phyloP scores from a whole-genome alignment of 2,797 vertebrate species.

The Gallinago stenura region DNA sequence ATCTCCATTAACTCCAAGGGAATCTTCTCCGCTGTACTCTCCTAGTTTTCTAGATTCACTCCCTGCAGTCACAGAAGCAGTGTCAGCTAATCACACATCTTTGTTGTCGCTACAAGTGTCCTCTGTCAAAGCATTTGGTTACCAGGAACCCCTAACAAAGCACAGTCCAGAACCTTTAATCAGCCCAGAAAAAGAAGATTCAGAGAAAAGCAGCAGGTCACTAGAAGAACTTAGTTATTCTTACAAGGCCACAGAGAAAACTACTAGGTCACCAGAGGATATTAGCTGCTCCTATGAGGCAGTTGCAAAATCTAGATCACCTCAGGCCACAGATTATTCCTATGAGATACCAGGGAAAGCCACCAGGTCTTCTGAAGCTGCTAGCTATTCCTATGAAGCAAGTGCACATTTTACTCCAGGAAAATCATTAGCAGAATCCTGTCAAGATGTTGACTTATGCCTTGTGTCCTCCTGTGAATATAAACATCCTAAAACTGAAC shows the following conservation, averaged over 20 bases:
- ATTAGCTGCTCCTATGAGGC: slow-evolving; percentile 66
- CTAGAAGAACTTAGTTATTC: slow-evolving; percentile 75
- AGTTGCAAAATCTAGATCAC: slow-evolving; percentile 48
- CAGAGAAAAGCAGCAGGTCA: slow-evolving; percentile 63
- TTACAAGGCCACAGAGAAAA: slow-evolving; percentile 65
- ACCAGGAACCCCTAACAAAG: slow-evolving; percentile 74
- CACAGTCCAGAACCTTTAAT: slow-evolving; percentile 72
- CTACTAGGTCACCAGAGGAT: slow-evolving; percentile 63
- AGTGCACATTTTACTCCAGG: slow-evolving; percentile 68
- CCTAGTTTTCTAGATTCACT: slow-evolving; percentile 79
- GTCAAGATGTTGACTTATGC: slow-evolving; percentile 93
- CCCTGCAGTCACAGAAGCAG: slow-evolving; percentile 51
- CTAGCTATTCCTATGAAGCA: slow-evolving; percentile 71
- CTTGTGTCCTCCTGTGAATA: slow-evolving; percentile 94
- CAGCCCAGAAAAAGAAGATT: slow-evolving; percentile 79
- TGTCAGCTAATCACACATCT: slow-evolving; percentile 23
- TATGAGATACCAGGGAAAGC: slow-evolving; percentile 72
- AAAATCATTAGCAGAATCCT: slow-evolving; percentile 79
- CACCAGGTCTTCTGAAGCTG: slow-evolving; percentile 55
- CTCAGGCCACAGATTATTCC: slow-evolving; percentile 68
- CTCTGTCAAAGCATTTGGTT: slow-evolving; percentile 69
- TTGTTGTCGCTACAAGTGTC: slow-evolving; percentile 51
- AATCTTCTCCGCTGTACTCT: slow-evolving; percentile 81
- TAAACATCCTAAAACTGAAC: slow-evolving; percentile 94
- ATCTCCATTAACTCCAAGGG: slow-evolving; percentile 82